Evolutionary conservation across 2,888 invertebrate genomes (phyloP).

Genomic region (Crepidodera aurea): DNA sequence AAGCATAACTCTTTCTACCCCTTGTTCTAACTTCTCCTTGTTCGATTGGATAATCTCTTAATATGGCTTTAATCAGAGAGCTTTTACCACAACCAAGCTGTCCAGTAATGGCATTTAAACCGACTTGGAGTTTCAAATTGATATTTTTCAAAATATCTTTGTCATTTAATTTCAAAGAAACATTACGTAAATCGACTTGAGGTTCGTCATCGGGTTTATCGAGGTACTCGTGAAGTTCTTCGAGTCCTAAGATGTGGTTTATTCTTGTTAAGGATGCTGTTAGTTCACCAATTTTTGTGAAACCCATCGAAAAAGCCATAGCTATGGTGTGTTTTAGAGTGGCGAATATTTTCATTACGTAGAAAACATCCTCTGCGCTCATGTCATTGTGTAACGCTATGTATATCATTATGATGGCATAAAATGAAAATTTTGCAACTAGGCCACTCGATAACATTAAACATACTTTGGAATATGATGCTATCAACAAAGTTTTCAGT

Average conservation of each 20-base stretch:
- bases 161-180: slow-evolving; percentile 47
- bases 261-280: slow-evolving; percentile 46
- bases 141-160: slow-evolving; percentile 59
- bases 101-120: slow-evolving; percentile 68
- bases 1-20: slow-evolving; percentile 66
- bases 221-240: slow-evolving; percentile 53
- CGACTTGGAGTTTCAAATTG: slow-evolving; percentile 58
- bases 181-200: slow-evolving; percentile 46
- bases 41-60: slow-evolving; percentile 58
- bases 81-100: slow-evolving; percentile 73
- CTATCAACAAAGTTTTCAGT: slow-evolving; percentile 43
- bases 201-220: slow-evolving; percentile 45
- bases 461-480: slow-evolving; percentile 46
- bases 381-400: slow-evolving; percentile 40
- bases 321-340: slow-evolving; percentile 42
- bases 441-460: slow-evolving; percentile 51
- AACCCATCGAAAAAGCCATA: slow-evolving; percentile 45
- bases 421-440: slow-evolving; percentile 47
- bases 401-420: slow-evolving; percentile 49
- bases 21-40: slow-evolving; percentile 61
- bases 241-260: slow-evolving; percentile 56
- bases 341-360: slow-evolving; percentile 44
- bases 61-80: slow-evolving; percentile 58
- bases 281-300: slow-evolving; percentile 46
- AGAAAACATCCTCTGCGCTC: slow-evolving; percentile 48